Conservation (phyloP, 2,797 vertebrate genomes). For the Eutrigla gurnardus region DNA sequence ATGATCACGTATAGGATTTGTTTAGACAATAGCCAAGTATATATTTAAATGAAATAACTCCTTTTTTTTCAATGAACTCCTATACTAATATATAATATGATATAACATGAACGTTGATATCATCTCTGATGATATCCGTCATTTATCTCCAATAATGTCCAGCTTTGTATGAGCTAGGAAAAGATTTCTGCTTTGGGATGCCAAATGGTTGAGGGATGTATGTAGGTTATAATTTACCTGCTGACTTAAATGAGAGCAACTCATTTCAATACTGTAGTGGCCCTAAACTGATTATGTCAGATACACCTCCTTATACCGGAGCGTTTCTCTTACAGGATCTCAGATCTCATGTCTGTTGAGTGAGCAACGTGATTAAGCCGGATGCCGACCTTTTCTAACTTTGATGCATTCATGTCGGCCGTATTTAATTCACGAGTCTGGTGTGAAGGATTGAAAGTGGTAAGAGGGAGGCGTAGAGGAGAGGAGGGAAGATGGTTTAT, state of each 20-base stretch:
- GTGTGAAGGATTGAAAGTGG: constrained; percentile 30
- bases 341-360: constrained; percentile 53
- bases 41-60: too few species aligned
- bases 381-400: constrained; percentile 65
- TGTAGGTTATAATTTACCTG: not conserved
- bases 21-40: too few species aligned
- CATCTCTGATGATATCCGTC: not conserved
- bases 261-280: not conserved
- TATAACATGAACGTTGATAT: not conserved
- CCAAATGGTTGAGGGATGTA: not conserved
- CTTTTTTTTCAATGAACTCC: not conserved
- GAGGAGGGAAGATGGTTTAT: not conserved
- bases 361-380: constrained; percentile 61
- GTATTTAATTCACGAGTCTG: constrained; percentile 67
- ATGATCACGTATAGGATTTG: not conserved
- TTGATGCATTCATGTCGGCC: constrained; percentile 60
- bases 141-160: not conserved
- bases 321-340: constrained; percentile 25
- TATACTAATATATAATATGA: not conserved
- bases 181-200: not conserved
- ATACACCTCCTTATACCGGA: not conserved
- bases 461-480: not conserved
- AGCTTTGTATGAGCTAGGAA: not conserved
- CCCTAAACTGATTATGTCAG: not conserved
- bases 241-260: constrained; percentile 11